phyloP scores from a whole-genome alignment of 2,888 invertebrate genomes.

The Cheilosia soror region DNA sequence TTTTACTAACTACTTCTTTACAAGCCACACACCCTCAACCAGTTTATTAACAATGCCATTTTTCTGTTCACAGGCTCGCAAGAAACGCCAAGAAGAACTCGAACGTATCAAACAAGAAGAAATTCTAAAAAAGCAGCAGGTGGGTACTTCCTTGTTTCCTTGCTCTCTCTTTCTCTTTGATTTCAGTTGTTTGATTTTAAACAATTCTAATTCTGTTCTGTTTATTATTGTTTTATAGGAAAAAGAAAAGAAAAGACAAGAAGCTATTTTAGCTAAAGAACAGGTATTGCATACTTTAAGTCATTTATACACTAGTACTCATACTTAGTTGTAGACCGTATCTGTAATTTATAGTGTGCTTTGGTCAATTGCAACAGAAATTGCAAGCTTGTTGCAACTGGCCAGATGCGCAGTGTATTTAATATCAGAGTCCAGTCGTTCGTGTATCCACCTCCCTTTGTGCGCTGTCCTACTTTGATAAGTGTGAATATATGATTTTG shows the following conservation, averaged over 20 bases:
- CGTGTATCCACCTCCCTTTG: constrained; percentile 19
- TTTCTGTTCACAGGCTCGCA: constrained; percentile 88
- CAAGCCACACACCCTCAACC: not conserved
- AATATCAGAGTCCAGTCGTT: constrained; percentile 40
- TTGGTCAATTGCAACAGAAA: constrained; percentile 41
- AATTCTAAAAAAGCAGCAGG: constrained; percentile 94
- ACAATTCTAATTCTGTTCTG: constrained; percentile 68
- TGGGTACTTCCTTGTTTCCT: constrained; percentile 80
- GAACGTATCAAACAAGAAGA: constrained; percentile 94
- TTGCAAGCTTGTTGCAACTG: constrained; percentile 39
- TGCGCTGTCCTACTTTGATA: constrained; percentile 6
- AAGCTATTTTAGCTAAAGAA: constrained; percentile 94
- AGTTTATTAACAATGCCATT: not conserved
- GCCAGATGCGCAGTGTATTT: constrained; percentile 27
- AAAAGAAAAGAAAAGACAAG: constrained; percentile 94
- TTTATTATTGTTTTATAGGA: constrained; percentile 87
- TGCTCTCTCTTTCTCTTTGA: not conserved
- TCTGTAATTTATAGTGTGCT: constrained; percentile 39
- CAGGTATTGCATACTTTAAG: constrained; percentile 87
- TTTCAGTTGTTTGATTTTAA: constrained; percentile 46
- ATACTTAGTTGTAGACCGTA: constrained; percentile 61
- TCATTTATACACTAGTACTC: constrained; percentile 49
- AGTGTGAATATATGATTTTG: not conserved
- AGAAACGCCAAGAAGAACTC: constrained; percentile 93
- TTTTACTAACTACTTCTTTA: constrained; percentile 50